phyloP scores from a whole-genome alignment of 2,797 vertebrate species.

The Periparus ater region DNA sequence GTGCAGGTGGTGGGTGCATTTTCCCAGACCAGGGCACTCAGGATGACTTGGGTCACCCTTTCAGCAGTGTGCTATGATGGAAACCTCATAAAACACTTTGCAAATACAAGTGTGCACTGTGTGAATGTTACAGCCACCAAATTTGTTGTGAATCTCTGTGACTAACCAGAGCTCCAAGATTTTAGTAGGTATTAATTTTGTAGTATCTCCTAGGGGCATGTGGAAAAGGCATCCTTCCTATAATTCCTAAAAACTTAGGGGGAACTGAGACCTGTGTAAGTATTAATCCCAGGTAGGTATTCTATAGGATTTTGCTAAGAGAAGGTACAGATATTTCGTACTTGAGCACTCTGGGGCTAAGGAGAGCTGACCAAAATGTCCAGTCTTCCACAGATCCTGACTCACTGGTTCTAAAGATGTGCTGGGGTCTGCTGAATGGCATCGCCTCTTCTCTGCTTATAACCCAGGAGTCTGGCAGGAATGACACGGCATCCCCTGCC shows the following conservation, averaged over 20 bases:
- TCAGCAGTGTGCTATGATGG: background rate
- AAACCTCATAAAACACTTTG: background rate
- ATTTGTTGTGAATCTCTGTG: background rate
- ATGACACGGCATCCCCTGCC: background rate
- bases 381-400: background rate
- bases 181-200: background rate
- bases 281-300: background rate
- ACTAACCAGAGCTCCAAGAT: background rate
- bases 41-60: background rate
- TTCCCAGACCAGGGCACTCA: background rate
- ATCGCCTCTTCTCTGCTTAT: background rate
- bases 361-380: background rate
- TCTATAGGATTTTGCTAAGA: background rate
- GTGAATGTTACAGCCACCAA: background rate
- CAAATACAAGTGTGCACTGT: background rate
- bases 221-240: background rate
- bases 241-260: background rate
- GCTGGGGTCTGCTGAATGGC: background rate
- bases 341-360: background rate
- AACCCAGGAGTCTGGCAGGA: background rate
- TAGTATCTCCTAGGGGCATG: background rate
- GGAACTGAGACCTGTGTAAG: background rate
- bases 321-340: background rate
- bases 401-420: background rate
- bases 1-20: background rate